Conservation (phyloP, 2,113 vertebrate genomes). For the Cichladusa arquata region DNA sequence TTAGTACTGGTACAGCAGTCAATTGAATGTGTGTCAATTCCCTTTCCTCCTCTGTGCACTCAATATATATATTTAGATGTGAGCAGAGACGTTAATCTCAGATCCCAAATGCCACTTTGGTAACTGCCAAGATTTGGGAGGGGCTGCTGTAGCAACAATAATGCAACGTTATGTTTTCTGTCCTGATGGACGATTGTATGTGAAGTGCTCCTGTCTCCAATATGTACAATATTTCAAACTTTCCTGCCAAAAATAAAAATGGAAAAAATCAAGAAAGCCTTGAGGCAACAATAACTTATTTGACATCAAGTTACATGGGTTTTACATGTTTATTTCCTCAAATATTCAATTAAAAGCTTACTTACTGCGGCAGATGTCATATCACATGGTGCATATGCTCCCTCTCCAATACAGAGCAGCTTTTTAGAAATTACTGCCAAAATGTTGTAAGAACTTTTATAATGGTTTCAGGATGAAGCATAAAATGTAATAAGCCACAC, state of each 20-base stretch:
- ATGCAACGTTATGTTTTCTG: constrained; percentile 38
- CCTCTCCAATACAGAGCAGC: constrained; percentile 72
- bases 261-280: constrained; percentile 35
- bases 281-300: constrained; percentile 52
- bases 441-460: constrained; percentile 65
- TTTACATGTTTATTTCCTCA: constrained; percentile 76
- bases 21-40: constrained; percentile 48
- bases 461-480: constrained; percentile 65
- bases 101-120: constrained; percentile 43
- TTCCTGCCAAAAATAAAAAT: constrained; percentile 55
- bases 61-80: constrained; percentile 45
- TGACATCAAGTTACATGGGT: constrained; percentile 61
- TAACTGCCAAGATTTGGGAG: constrained; percentile 9
- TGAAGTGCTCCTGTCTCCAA: constrained; percentile 50
- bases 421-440: constrained; percentile 71
- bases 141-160: constrained; percentile 37
- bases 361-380: constrained; percentile 76
- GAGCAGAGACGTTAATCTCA: constrained; percentile 49
- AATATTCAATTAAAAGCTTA: constrained; percentile 76
- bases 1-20: constrained; percentile 13
- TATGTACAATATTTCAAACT: constrained; percentile 49
- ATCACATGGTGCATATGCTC: constrained; percentile 78
- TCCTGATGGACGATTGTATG: constrained; percentile 43
- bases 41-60: neutral
- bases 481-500: constrained; percentile 52